A percentile compares a stretch with the other conserved stretches of the same genome.
Conservation (phyloP, 2,797 vertebrate genomes). For the Sarcophilus harrisii region DNA sequence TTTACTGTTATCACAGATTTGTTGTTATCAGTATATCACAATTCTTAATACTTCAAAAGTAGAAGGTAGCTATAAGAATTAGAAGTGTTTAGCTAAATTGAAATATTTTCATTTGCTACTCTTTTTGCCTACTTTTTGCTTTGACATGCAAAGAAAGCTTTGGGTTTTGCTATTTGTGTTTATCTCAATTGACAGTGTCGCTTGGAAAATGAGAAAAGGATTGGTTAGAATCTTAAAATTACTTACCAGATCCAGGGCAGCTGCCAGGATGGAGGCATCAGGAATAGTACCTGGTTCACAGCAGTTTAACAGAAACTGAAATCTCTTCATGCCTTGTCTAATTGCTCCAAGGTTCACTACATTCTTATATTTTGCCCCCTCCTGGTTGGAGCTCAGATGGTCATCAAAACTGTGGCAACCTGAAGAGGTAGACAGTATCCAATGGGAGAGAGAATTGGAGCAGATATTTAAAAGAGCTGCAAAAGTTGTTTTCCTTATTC, state of each 20-base stretch:
- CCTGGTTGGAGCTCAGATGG: slow-evolving; percentile 93
- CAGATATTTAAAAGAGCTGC: slow-evolving; percentile 59
- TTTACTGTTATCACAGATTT: neutral
- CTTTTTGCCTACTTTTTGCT: neutral
- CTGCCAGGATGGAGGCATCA: slow-evolving; percentile 97
- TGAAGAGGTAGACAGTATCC: slow-evolving; percentile 79
- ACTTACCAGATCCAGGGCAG: slow-evolving; percentile 96
- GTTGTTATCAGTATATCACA: neutral
- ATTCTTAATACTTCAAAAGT: slow-evolving; percentile 24
- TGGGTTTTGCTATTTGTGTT: neutral
- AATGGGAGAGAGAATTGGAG: slow-evolving; percentile 31
- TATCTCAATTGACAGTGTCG: neutral
- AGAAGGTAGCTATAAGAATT: slow-evolving; percentile 24
- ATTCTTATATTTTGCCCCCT: slow-evolving; percentile 96
- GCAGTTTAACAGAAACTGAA: slow-evolving; percentile 99
- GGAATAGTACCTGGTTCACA: slow-evolving; percentile 98
- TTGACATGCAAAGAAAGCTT: neutral
- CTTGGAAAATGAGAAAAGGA: neutral
- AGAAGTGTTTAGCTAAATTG: neutral
- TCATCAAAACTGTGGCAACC: slow-evolving; percentile 97
- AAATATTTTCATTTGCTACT: slow-evolving; percentile 26
- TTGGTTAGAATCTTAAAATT: neutral
- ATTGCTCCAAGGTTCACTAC: slow-evolving; percentile 98
- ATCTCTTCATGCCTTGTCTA: slow-evolving; percentile 98
- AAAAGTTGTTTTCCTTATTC: neutral